A percentile compares a stretch with the other conserved stretches of the same genome.
phyloP scores from a whole-genome alignment of 2,888 invertebrate species.

The Augiades crinisus region DNA sequence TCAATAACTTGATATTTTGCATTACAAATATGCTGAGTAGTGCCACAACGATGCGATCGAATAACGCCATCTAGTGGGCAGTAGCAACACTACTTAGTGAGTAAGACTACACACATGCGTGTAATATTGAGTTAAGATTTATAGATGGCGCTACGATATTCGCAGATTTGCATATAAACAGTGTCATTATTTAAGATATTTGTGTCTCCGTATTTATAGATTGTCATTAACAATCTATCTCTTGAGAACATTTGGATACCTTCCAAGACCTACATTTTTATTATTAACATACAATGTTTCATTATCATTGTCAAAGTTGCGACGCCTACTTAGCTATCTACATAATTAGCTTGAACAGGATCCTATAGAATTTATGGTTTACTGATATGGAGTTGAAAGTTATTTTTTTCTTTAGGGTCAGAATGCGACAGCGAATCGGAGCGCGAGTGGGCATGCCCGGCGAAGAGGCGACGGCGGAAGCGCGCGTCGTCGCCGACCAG shows the following conservation, averaged over 20 bases:
- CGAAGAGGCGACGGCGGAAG: conserved; percentile 86
- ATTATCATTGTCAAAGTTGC: conserved; percentile 21
- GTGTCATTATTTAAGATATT: background rate
- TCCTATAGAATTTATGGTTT: too few relatives aligned
- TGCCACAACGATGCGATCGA: too few relatives aligned
- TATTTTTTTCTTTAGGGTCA: conserved; percentile 52
- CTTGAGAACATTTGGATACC: conserved; percentile 11
- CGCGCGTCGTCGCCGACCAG: conserved; percentile 65
- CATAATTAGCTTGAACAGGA: too few relatives aligned
- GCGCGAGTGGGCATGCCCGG: conserved; percentile 88
- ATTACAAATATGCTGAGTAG: background rate
- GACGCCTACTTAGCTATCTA: background rate
- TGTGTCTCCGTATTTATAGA: conserved; percentile 7
- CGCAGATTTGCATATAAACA: background rate
- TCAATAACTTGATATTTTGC: background rate
- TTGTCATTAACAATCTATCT: conserved; percentile 5
- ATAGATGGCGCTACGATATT: conserved; percentile 32
- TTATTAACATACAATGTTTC: conserved; percentile 13
- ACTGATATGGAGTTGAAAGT: background rate
- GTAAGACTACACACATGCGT: conserved; percentile 26
- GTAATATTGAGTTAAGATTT: background rate
- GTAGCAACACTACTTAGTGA: conserved; percentile 34
- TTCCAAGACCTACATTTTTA: conserved; percentile 11
- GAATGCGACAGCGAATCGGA: conserved; percentile 86
- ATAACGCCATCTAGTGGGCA: conserved; percentile 57